Conservation (phyloP, 2,888 invertebrate genomes). For the Nephrotoma guestfalica region DNA sequence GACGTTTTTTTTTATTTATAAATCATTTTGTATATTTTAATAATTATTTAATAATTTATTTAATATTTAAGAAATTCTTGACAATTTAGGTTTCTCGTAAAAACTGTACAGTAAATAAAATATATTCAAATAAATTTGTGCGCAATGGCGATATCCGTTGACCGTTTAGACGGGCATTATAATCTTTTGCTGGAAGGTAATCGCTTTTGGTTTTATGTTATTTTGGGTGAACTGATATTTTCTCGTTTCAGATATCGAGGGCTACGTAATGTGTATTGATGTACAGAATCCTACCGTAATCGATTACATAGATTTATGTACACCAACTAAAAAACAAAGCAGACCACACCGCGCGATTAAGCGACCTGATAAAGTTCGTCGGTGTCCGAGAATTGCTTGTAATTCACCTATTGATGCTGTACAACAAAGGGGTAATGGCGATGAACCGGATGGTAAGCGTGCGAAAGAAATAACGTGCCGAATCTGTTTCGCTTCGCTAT, state of each 20-base stretch:
- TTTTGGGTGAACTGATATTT: too few relatives aligned
- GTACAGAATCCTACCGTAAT: neutral
- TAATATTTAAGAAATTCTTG: too few relatives aligned
- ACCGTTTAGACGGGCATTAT: too few relatives aligned
- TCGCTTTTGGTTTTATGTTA: too few relatives aligned
- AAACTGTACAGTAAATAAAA: too few relatives aligned
- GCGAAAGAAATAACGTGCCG: neutral
- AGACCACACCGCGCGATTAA: neutral
- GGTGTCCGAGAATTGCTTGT: neutral
- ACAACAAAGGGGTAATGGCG: neutral
- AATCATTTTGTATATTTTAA: too few relatives aligned
- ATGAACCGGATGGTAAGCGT: neutral
- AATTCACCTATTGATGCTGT: neutral
- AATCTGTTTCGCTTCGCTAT: neutral
- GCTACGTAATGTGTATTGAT: neutral
- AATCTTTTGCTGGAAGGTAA: too few relatives aligned
- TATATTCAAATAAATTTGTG: too few relatives aligned
- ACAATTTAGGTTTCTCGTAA: too few relatives aligned
- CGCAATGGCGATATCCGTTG: too few relatives aligned
- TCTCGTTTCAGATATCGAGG: neutral
- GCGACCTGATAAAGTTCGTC: neutral
- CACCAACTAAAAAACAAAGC: neutral
- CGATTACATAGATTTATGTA: neutral
- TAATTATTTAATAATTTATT: too few relatives aligned
- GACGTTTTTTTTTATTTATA: too few relatives aligned